A percentile compares a stretch with the other conserved stretches of the same genome.
Evolutionary conservation across 2,888 invertebrate genomes (phyloP).

Genomic region (Gibbula magus): DNA sequence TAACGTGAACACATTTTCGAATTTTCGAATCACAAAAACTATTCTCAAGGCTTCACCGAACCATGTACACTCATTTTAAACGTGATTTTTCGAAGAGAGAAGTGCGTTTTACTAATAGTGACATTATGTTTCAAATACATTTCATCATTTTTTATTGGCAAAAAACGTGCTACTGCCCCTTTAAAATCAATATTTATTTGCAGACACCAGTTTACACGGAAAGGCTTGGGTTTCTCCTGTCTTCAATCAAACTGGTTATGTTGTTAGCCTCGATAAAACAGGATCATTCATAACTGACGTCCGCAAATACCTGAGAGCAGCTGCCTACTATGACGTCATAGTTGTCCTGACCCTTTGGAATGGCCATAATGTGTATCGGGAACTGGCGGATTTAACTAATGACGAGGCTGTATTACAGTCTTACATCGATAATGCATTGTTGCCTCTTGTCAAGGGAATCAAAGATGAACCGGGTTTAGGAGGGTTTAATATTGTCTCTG

Average conservation of each 20-base stretch:
- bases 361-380: conserved; percentile 34
- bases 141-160: too few species aligned
- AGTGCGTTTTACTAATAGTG: too few species aligned
- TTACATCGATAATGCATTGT: conserved; percentile 52
- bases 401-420: conserved; percentile 47
- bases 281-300: conserved; percentile 47
- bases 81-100: too few species aligned
- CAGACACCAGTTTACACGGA: conserved; percentile 52
- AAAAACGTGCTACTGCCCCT: neutral
- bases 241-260: conserved; percentile 44
- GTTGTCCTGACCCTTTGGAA: conserved; percentile 54
- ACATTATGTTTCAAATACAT: too few species aligned
- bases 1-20: too few species aligned
- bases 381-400: conserved; percentile 42
- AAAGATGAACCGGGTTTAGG: conserved; percentile 48
- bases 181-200: neutral
- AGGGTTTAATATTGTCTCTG: conserved; percentile 57
- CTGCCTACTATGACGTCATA: conserved; percentile 41
- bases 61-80: too few species aligned
- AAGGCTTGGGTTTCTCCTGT: conserved; percentile 48
- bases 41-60: too few species aligned
- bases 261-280: conserved; percentile 40
- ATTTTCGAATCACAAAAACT: too few species aligned
- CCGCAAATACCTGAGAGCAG: conserved; percentile 41
- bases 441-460: conserved; percentile 48